Percentiles rank a stretch among this genome's conserved stretches.
Evolutionary conservation across 2,113 vertebrate genomes (phyloP).

Genomic region (Caranx melampygus): DNA sequence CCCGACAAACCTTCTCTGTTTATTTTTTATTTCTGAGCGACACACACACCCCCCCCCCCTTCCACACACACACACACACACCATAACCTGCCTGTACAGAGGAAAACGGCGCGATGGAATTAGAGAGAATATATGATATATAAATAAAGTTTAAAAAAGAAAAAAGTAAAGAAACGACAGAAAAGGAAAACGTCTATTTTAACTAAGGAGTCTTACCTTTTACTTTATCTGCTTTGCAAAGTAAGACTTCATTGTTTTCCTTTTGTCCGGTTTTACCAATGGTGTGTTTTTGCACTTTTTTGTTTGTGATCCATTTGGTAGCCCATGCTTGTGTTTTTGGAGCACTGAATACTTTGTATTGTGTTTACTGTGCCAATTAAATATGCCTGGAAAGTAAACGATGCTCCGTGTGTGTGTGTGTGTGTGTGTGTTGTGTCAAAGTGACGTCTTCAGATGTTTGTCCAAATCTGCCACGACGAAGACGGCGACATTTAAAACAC

Average conservation of each 20-base stretch:
- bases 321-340: conserved; percentile 81
- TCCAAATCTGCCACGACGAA: background rate
- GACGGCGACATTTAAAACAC: too few species aligned
- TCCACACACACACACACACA: too few species aligned
- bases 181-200: conserved; percentile 82
- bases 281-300: conserved; percentile 84
- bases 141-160: conserved; percentile 81
- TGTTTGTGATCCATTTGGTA: conserved; percentile 80
- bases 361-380: conserved; percentile 89
- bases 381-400: conserved; percentile 77
- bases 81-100: conserved; percentile 75
- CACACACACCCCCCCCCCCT: background rate
- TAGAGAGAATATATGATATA: conserved; percentile 84
- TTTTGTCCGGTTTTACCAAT: conserved; percentile 78
- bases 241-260: conserved; percentile 73
- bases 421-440: background rate
- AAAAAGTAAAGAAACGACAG: too few species aligned
- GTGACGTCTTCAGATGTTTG: background rate
- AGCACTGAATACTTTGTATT: conserved; percentile 87
- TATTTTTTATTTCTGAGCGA: background rate
- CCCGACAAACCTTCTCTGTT: conserved; percentile 12
- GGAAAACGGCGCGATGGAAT: conserved; percentile 68
- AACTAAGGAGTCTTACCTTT: conserved; percentile 79
- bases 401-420: too few species aligned
- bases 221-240: conserved; percentile 82